Percentiles rank a stretch among this genome's conserved stretches.
Conservation (phyloP, 2,888 invertebrate genomes). For the Theristus sp. region DNA sequence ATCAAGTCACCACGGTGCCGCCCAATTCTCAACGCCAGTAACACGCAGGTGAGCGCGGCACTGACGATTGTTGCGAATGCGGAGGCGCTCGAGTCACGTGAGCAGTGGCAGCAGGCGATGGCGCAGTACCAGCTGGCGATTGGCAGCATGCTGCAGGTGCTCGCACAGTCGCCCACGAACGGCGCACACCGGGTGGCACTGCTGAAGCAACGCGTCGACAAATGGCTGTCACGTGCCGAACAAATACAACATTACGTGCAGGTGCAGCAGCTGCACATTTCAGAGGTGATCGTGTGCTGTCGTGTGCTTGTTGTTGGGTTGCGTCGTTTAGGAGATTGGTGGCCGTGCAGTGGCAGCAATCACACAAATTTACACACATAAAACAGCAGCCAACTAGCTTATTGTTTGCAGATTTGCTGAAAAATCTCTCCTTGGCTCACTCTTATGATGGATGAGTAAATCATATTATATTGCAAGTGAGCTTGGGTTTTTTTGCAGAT, state of each 20-base stretch:
- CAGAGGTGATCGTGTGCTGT: no score
- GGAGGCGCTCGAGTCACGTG: constrained; percentile 1
- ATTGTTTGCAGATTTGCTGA: background rate
- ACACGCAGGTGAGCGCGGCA: constrained; percentile 5
- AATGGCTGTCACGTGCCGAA: constrained; percentile 5
- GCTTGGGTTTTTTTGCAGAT: background rate
- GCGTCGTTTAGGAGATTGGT: no score
- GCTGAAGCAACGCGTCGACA: constrained; percentile 2
- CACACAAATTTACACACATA: no score
- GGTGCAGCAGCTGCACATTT: background rate
- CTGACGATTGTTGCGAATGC: constrained; percentile 3
- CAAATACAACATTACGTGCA: background rate
- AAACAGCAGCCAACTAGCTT: background rate
- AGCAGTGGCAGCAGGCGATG: background rate
- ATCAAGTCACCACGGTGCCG: no score
- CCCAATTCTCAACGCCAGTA: background rate
- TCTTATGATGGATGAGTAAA: background rate
- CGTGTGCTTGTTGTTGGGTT: no score
- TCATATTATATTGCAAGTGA: background rate
- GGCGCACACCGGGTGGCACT: background rate
- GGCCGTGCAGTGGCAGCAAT: no score
- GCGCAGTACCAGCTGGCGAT: constrained; percentile 7
- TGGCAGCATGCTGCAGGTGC: constrained; percentile 5
- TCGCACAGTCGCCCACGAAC: background rate
- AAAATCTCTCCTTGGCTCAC: background rate